Conservation (phyloP, 2,888 invertebrate genomes). For the Torymus tubicola region DNA sequence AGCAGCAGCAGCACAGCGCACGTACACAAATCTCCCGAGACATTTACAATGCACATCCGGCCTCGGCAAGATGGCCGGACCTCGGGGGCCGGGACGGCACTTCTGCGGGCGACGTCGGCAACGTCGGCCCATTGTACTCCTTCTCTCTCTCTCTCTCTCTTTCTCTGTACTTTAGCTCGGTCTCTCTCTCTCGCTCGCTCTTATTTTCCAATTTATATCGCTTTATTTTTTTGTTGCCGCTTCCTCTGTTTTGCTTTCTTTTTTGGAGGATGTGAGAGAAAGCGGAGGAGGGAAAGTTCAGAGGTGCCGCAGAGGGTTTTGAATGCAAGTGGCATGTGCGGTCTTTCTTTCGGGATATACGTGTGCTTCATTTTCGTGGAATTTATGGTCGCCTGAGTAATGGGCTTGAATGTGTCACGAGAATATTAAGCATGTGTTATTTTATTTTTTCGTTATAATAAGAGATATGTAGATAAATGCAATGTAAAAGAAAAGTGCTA, state of each 20-base stretch:
- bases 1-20: background rate
- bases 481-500: too few species aligned
- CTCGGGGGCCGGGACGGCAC: constrained; percentile 67
- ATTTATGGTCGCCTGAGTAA: too few species aligned
- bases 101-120: constrained; percentile 58
- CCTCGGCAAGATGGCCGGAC: constrained; percentile 71
- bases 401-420: too few species aligned
- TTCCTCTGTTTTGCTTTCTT: constrained; percentile 3
- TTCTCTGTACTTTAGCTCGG: constrained; percentile 47
- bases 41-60: constrained; percentile 73
- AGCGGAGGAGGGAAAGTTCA: too few species aligned
- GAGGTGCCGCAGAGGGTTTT: too few species aligned
- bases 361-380: too few species aligned
- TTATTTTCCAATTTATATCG: constrained; percentile 38
- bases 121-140: constrained; percentile 64
- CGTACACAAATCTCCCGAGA: constrained; percentile 67
- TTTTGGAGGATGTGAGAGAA: background rate
- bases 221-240: background rate
- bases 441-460: too few species aligned
- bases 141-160: too few species aligned
- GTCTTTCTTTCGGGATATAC: too few species aligned
- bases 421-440: too few species aligned
- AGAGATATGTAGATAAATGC: too few species aligned
- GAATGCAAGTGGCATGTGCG: too few species aligned
- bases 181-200: background rate